A percentile compares a stretch with the other conserved stretches of the same genome.
Evolutionary conservation across 1,140 invertebrate genomes (phyloP).

Genomic region (Diplogasteroides magnus): DNA sequence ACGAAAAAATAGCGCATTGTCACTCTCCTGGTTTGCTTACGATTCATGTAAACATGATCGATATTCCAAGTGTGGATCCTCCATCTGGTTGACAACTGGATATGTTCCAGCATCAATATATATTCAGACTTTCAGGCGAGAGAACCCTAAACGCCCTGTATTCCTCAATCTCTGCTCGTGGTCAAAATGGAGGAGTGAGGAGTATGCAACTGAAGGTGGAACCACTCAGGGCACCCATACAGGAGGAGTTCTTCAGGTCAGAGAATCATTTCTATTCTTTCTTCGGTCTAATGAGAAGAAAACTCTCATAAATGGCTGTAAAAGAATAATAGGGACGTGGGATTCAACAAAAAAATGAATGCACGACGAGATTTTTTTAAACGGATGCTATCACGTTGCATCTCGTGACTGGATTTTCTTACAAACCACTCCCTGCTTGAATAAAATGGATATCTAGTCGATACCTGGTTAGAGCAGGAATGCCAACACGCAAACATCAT

Average conservation of each 20-base stretch:
- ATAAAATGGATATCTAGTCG: no score
- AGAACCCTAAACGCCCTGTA: slow-evolving; percentile 22
- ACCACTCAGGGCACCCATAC: not conserved
- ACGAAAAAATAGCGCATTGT: not conserved
- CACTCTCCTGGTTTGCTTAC: not conserved
- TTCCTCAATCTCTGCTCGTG: slow-evolving; percentile 15
- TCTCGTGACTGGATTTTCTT: no score
- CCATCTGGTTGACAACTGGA: not conserved
- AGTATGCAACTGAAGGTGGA: not conserved
- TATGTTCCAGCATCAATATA: not conserved
- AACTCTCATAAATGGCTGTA: slow-evolving; percentile 27
- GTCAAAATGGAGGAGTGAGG: slow-evolving; percentile 18
- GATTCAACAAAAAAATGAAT: not conserved
- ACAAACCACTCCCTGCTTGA: no score
- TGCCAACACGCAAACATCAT: not conserved
- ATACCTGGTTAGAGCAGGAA: no score
- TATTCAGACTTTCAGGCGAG: slow-evolving; percentile 15
- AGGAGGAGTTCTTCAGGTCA: slow-evolving; percentile 23
- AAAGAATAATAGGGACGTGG: slow-evolving; percentile 18
- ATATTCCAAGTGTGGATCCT: not conserved
- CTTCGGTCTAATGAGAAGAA: slow-evolving; percentile 19
- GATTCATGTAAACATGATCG: not conserved
- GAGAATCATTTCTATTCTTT: not conserved
- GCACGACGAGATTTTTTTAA: not conserved
- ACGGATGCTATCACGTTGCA: no score